Conservation (phyloP, 2,888 invertebrate species). For the Morinoia aosen region DNA sequence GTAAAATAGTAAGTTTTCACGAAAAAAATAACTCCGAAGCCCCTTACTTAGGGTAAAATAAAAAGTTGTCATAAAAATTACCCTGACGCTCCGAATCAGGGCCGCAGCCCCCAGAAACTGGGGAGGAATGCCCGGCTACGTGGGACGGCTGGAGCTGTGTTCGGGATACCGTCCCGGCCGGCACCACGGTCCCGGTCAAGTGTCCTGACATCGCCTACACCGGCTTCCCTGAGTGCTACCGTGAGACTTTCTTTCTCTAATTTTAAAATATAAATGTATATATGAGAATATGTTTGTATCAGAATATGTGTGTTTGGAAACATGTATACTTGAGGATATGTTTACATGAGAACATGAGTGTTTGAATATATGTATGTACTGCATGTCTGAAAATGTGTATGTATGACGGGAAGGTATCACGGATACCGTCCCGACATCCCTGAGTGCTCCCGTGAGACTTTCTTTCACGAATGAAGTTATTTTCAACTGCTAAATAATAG, state of each 20-base stretch:
- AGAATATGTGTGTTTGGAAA: not conserved
- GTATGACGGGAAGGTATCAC: too few relatives aligned
- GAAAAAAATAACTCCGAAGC: too few relatives aligned
- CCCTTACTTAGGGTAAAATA: too few relatives aligned
- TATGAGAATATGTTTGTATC: too few relatives aligned
- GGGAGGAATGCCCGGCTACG: slow-evolving; percentile 74
- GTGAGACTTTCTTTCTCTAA: slow-evolving; percentile 72
- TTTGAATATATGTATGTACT: too few relatives aligned
- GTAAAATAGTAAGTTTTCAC: too few relatives aligned
- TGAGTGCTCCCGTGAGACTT: slow-evolving; percentile 75
- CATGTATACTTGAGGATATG: slow-evolving; percentile 12
- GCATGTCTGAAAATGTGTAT: too few relatives aligned
- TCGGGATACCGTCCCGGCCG: slow-evolving; percentile 72
- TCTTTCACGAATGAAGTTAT: too few relatives aligned
- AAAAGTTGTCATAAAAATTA: too few relatives aligned
- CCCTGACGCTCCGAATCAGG: not conserved
- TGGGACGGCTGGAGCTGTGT: slow-evolving; percentile 81
- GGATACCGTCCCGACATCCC: slow-evolving; percentile 76
- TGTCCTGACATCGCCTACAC: slow-evolving; percentile 78
- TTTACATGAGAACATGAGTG: not conserved
- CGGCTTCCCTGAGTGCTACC: slow-evolving; percentile 76
- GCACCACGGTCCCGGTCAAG: slow-evolving; percentile 72
- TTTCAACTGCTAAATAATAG: too few relatives aligned
- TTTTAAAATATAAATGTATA: slow-evolving; percentile 68
- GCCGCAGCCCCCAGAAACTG: not conserved